Evolutionary conservation across 2,888 invertebrate genomes (phyloP), one percentile per base, ranked within the genome.

Genomic region (Theodoxus fluviatilis): DNA sequence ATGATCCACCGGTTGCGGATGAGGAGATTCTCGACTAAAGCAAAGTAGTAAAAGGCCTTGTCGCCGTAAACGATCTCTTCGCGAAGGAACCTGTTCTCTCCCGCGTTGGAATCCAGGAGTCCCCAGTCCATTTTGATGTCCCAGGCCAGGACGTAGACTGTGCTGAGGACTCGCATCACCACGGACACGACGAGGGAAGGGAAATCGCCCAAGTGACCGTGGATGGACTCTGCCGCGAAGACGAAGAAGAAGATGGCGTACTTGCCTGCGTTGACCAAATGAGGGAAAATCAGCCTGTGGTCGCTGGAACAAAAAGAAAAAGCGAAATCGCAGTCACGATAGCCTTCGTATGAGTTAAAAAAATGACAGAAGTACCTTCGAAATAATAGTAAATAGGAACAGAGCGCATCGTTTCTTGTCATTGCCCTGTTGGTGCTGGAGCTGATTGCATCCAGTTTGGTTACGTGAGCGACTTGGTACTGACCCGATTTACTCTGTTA

Each of bases 101-200:
- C 94, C 0, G 95, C 93, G 78, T 94, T 94, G 70, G 92, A 91
- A 84, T 96, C 97, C 82, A 98, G 92, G 69, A 98, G 89, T 0
- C 98, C 98, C 98, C 98, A 99, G 90, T 99, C 99, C 94, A 99
- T 95, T 88, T 94, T 95, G 37, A 98, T 93, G 87, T 98, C 98
- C 98, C 99, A 99, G 1, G 94, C 93, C 87, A 96, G 95, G 0
- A 98, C 95, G 87, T 98, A 99, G 71, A 94, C 91, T 0, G 98
- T 97, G 68, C 94, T 95, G 2, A 95, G 88, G 40, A 97, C 87
- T 28, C 88, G 87, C 9, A 78, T 93, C 2, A 91, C 90, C 72
- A 98, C 91, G 97, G 97, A 98, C 57, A 94, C 88, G 90, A 81
- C 84, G 79, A 82, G 85, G 9, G 12, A 57, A n/a, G 25, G 25